Conservation (phyloP, 2,113 vertebrate species). For the Stomatorhinus ivindoensis region DNA sequence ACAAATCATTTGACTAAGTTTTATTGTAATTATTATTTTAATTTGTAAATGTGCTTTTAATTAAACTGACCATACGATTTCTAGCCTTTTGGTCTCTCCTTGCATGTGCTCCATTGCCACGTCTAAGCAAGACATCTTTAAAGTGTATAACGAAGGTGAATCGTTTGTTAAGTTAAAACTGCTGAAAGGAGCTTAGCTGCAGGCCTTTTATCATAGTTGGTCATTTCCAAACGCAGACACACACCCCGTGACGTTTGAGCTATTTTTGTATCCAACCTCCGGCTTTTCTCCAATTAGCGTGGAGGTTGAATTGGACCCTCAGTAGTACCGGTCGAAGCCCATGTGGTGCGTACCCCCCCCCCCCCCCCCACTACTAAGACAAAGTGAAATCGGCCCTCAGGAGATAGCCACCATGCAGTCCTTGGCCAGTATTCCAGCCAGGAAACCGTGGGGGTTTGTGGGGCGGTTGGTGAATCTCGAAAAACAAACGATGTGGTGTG, state of each 20-base stretch:
- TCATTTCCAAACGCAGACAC: neutral
- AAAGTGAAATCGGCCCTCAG: neutral
- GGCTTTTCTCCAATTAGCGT: neutral
- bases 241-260: neutral
- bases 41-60: neutral
- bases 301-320: neutral
- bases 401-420: neutral
- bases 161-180: neutral
- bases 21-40: neutral
- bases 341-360: neutral
- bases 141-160: neutral
- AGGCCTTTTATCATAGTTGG: neutral
- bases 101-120: neutral
- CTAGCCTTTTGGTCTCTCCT: conserved; percentile 6
- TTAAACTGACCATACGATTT: neutral
- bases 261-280: neutral
- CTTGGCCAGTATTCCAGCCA: neutral
- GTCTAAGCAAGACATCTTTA: neutral
- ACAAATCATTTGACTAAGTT: neutral
- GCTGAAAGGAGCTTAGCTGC: neutral
- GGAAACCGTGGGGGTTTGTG: neutral
- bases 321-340: neutral
- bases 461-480: neutral
- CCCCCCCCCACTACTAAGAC: neutral
- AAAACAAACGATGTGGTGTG: neutral